Evolutionary conservation across 1,140 invertebrate genomes (phyloP), one percentile per base, ranked within the genome.

Genomic region (Pseudomyrmex pallidus): DNA sequence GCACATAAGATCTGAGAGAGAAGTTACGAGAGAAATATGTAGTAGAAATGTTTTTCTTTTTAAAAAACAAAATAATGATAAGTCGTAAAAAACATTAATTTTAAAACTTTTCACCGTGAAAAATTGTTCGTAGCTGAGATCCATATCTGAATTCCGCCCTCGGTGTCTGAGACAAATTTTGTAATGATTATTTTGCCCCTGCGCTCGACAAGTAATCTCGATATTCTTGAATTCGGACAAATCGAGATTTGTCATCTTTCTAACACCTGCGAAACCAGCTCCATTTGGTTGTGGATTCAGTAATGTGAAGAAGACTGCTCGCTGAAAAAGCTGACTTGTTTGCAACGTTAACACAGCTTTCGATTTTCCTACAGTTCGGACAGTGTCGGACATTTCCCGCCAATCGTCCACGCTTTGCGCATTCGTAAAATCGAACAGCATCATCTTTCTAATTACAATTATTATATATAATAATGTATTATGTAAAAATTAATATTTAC

Each of bases 271-370:
- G 91, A 97, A 97, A 7, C 96, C 96, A 48, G 96, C 96, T 1
- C 96, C 96, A 85, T 97, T 96, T 9, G 95, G 93, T 91, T 97
- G 96, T 7, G 96, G 96, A 90, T 96, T 96, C 5, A 97, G 90
- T 15, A 97, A 87, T 3, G 95, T 95, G 85, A 97, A 97, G 78
- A 97, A 95, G 87, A 97, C 93, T 0, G 95, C 96, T 88, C 95
- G 91, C 91, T 96, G 95, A 82, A 96, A 96, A 46, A 94, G 77
- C 84, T 94, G 91, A 4, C 95, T 95, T 87, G 95, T 96, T 89
- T 96, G 95, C 25, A 96, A 85, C 3, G 94, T 93, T 10, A 97
- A 88, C 1, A 93, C 89, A 1, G 96, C 96, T 92, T 96, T 97
- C 0, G 96, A 96, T 94, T 95, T 96, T 72, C 96, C 96, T 10